Evolutionary conservation across 2,113 vertebrate species (phyloP), one percentile per base, ranked within the genome.

Genomic region (Sporophila hypoxantha): DNA sequence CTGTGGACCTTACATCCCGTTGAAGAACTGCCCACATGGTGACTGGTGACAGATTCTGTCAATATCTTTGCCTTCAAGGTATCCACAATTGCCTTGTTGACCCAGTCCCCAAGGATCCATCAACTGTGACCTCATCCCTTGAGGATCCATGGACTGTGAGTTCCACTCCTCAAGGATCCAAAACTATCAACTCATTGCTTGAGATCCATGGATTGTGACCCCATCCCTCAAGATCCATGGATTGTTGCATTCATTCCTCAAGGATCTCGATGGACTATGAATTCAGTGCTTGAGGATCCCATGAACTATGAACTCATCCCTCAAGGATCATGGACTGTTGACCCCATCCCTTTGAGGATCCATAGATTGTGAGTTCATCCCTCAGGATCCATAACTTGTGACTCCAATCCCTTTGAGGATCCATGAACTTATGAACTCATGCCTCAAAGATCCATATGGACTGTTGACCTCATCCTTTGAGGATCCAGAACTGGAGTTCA

Each of bases 1-100:
- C 5, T 59, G 22, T 30, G 20, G 20, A 65, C 0, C 14, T 2
- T n/a, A n/a, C 1, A 12, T 18, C 4, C 20, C n/a, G n/a, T n/a
- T n/a, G n/a, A n/a, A n/a, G n/a, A n/a, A n/a, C n/a, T n/a, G n/a
- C n/a, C n/a, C n/a, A n/a, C n/a, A n/a, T n/a, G n/a, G n/a, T n/a
- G n/a, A n/a, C n/a, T n/a, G n/a, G n/a, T n/a, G n/a, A n/a, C n/a
- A n/a, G n/a, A n/a, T n/a, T n/a, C n/a, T n/a, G n/a, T n/a, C n/a
- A n/a, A n/a, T n/a, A n/a, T n/a, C n/a, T n/a, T n/a, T n/a, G n/a
- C n/a, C n/a, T n/a, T n/a, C n/a, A n/a, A n/a, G n/a, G n/a, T n/a
- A n/a, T n/a, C n/a, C n/a, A n/a, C n/a, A n/a, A n/a, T n/a, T n/a
- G n/a, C n/a, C n/a, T n/a, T n/a, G n/a, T n/a, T n/a, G n/a, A n/a